These are phyloP conservation scores for Phylloscopus collybita DNA, from an alignment of 2,797 vertebrate species.

Conservation along the genomic window DNA sequence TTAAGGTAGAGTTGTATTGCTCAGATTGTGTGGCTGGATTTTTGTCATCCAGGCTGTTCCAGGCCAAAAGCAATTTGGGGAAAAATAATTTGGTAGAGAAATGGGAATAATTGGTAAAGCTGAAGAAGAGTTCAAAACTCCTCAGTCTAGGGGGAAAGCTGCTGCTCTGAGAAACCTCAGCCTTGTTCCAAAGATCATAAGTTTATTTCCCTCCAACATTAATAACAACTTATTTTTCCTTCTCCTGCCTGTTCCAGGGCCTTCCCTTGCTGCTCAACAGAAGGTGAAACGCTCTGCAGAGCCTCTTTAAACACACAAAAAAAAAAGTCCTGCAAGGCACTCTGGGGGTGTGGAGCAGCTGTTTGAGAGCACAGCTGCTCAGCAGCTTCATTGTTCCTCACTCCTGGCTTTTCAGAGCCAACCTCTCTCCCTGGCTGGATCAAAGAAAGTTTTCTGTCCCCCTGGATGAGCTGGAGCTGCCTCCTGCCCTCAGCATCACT, in stretches of 20 bases:
- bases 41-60: not conserved
- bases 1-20: not conserved
- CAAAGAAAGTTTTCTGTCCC: not conserved
- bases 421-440: not conserved
- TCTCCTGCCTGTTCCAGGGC: not conserved
- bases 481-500: not conserved
- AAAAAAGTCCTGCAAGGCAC: not conserved
- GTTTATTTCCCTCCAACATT: not conserved
- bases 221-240: not conserved
- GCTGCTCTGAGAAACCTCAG: not conserved
- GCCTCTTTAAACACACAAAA: not conserved
- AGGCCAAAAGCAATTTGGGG: not conserved
- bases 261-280: not conserved
- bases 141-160: not conserved
- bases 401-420: not conserved
- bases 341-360: not conserved
- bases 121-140: not conserved
- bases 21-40: not conserved
- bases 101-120: not conserved
- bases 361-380: not conserved
- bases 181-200: not conserved
- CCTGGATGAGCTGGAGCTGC: not conserved
- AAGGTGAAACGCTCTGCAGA: conserved; percentile 6
- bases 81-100: not conserved
- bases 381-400: not conserved